A percentile compares a stretch with the other conserved stretches of the same genome.
These are phyloP conservation scores for Phocides pigmalion DNA, from an alignment of 1,140 invertebrate genomes.

Conservation along the genomic window DNA sequence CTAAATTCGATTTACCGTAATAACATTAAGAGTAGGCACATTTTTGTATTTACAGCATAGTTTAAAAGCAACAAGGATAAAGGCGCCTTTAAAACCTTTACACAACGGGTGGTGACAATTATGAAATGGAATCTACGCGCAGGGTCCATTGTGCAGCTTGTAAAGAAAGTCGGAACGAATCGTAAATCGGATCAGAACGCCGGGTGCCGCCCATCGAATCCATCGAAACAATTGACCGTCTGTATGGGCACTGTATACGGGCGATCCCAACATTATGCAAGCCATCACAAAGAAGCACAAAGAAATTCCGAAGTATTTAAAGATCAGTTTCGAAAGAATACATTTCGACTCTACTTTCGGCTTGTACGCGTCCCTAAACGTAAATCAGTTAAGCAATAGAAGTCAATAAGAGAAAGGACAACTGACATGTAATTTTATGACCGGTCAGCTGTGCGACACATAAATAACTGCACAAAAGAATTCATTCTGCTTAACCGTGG, in stretches of 20 bases:
- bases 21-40: not conserved
- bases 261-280: slow-evolving; percentile 68
- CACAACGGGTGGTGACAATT: slow-evolving; percentile 59
- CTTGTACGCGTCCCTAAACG: slow-evolving; percentile 37
- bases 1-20: not conserved
- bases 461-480: slow-evolving; percentile 26
- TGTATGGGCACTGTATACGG: slow-evolving; percentile 50
- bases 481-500: slow-evolving; percentile 22
- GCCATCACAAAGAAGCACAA: slow-evolving; percentile 67
- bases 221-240: slow-evolving; percentile 69
- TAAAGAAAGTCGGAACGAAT: slow-evolving; percentile 80
- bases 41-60: not conserved
- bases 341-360: slow-evolving; percentile 35
- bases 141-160: slow-evolving; percentile 55
- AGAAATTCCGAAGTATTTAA: slow-evolving; percentile 62
- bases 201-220: slow-evolving; percentile 68
- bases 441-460: slow-evolving; percentile 46
- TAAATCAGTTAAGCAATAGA: slow-evolving; percentile 65
- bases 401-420: slow-evolving; percentile 41
- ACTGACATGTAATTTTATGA: slow-evolving; percentile 40
- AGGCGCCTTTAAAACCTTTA: slow-evolving; percentile 38
- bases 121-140: slow-evolving; percentile 50
- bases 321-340: slow-evolving; percentile 58
- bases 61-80: not conserved
- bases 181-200: slow-evolving; percentile 71